Conservation (phyloP, 1,140 invertebrate genomes). For the Drosophila nigrodunni region DNA sequence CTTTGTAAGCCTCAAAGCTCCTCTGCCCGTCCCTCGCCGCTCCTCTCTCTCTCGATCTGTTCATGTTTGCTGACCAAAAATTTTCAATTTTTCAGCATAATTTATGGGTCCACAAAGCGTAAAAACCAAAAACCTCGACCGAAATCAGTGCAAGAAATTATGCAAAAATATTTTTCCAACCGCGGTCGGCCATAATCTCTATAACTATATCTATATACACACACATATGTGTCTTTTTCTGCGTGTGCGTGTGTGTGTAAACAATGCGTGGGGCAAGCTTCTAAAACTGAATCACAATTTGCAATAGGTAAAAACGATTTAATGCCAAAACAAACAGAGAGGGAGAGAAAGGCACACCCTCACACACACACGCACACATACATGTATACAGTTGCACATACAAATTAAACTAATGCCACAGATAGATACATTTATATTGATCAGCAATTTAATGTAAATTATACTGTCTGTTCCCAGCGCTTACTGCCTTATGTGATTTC, state of each 20-base stretch:
- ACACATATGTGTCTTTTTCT: neutral
- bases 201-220: slow-evolving; percentile 24
- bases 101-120: slow-evolving; percentile 74
- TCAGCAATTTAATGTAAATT: slow-evolving; percentile 83
- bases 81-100: slow-evolving; percentile 75
- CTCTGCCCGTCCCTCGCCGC: neutral
- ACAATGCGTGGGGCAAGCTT: slow-evolving; percentile 16
- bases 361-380: neutral
- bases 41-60: neutral
- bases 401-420: slow-evolving; percentile 77
- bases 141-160: slow-evolving; percentile 76
- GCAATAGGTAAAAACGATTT: slow-evolving; percentile 66
- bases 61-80: slow-evolving; percentile 12
- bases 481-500: slow-evolving; percentile 14
- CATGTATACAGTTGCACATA: slow-evolving; percentile 23
- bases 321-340: slow-evolving; percentile 30
- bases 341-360: neutral
- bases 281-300: slow-evolving; percentile 26
- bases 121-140: slow-evolving; percentile 70
- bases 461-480: slow-evolving; percentile 68
- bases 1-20: slow-evolving; percentile 45
- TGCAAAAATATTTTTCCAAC: slow-evolving; percentile 71
- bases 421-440: slow-evolving; percentile 80
- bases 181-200: slow-evolving; percentile 46
- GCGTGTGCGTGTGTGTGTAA: slow-evolving; percentile 21